A percentile compares a stretch with the other conserved stretches of the same genome.
Evolutionary conservation across 2,113 vertebrate species (phyloP).

Genomic region (Alligator mississippiensis): DNA sequence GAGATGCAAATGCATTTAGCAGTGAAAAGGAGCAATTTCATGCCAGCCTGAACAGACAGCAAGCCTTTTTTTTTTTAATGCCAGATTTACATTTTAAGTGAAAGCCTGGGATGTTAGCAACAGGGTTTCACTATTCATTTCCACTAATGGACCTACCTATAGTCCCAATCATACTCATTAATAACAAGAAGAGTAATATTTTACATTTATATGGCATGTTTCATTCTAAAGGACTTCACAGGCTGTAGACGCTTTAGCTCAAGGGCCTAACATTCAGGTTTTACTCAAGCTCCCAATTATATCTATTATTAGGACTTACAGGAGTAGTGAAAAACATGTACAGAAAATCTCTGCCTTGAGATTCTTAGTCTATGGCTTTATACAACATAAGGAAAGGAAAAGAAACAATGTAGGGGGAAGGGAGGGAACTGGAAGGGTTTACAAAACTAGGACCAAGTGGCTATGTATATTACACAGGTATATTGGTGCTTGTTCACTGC

Average conservation of each 20-base stretch:
- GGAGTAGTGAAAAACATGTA: neutral
- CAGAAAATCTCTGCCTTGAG: neutral
- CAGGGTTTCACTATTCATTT: conserved; percentile 27
- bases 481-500: neutral
- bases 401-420: neutral
- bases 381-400: neutral
- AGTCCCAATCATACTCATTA: neutral
- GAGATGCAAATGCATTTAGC: conserved; percentile 58
- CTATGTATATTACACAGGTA: fast-evolving
- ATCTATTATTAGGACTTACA: neutral
- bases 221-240: neutral
- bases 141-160: neutral
- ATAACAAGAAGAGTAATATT: neutral
- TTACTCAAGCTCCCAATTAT: neutral
- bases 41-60: conserved; percentile 34
- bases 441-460: neutral
- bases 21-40: conserved; percentile 55
- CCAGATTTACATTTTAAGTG: conserved; percentile 45
- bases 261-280: neutral
- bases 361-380: neutral
- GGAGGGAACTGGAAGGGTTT: neutral
- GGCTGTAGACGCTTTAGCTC: neutral
- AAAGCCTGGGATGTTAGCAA: conserved; percentile 18
- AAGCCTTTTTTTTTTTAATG: neutral
- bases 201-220: neutral